Conservation (phyloP, 2,888 invertebrate species). For the Caenorhabditis becei region DNA sequence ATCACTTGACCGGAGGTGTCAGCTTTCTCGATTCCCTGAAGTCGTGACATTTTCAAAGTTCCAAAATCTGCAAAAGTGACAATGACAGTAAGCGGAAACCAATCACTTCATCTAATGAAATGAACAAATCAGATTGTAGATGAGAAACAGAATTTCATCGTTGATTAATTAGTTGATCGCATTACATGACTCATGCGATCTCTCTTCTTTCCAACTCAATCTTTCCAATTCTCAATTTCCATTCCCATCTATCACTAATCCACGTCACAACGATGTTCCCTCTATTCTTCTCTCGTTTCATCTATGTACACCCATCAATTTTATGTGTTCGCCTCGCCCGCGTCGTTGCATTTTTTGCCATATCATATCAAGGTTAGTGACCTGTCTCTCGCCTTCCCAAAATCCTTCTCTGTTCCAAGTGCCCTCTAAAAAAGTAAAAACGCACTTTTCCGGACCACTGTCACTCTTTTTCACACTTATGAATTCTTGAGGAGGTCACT, state of each 20-base stretch:
- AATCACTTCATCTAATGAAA: too few relatives aligned
- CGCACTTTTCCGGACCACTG: background rate
- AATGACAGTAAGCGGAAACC: too few relatives aligned
- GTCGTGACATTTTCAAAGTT: too few relatives aligned
- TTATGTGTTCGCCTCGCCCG: constrained; percentile 41
- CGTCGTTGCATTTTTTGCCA: constrained; percentile 48
- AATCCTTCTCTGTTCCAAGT: background rate
- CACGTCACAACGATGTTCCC: background rate
- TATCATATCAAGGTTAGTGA: constrained; percentile 49
- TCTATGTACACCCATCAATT: constrained; percentile 35
- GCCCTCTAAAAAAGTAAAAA: constrained; percentile 23
- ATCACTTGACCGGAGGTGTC: too few relatives aligned
- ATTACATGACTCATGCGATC: background rate
- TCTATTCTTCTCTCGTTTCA: background rate
- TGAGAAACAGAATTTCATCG: too few relatives aligned
- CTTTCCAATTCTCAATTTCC: background rate
- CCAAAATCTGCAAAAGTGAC: too few relatives aligned
- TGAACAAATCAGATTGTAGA: too few relatives aligned
- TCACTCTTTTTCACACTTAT: constrained; percentile 35
- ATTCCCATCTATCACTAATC: background rate
- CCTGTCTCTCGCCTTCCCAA: background rate
- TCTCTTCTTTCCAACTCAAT: background rate
- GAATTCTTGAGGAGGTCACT: constrained; percentile 34
- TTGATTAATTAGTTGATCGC: too few relatives aligned
- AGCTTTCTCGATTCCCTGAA: too few relatives aligned